Percentiles rank a stretch among this genome's conserved stretches.
phyloP scores from a whole-genome alignment of 2,797 vertebrate species.

The Zenarchopterus dispar region DNA sequence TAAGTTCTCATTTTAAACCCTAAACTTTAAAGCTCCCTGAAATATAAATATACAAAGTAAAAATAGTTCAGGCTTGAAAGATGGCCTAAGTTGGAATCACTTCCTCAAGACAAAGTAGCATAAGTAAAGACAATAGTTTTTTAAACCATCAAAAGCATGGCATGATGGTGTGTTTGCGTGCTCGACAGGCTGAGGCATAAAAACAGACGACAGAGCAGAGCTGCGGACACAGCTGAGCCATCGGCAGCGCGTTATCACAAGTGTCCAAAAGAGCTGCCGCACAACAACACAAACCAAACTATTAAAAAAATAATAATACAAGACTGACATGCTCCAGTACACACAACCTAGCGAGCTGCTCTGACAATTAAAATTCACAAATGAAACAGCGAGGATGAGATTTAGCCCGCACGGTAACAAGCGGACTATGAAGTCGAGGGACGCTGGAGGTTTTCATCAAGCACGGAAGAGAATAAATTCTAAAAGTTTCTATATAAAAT shows the following conservation, averaged over 20 bases:
- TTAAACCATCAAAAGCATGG: not conserved
- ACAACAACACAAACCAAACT: slow-evolving; percentile 4
- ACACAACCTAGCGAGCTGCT: not conserved
- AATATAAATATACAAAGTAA: too few species aligned
- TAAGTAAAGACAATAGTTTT: not conserved
- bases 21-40: not conserved
- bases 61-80: too few species aligned
- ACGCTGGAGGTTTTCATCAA: slow-evolving; percentile 15
- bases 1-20: not conserved
- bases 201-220: slow-evolving; percentile 5
- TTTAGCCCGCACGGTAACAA: slow-evolving; percentile 19
- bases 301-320: not conserved
- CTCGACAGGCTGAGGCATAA: not conserved
- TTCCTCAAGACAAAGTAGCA: not conserved
- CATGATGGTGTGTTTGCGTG: not conserved
- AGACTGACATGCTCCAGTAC: not conserved
- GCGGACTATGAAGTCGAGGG: not conserved
- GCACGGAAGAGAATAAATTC: slow-evolving; percentile 2
- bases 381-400: not conserved
- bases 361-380: not conserved
- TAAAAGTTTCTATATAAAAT: slow-evolving; percentile 10
- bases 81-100: too few species aligned
- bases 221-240: slow-evolving; percentile 22
- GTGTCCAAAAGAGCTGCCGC: slow-evolving; percentile 2
- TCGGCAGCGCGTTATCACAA: slow-evolving; percentile 13